Evolutionary conservation across 2,797 vertebrate species (phyloP), one percentile per base, ranked within the genome.

Genomic region (Acanthornis magna): DNA sequence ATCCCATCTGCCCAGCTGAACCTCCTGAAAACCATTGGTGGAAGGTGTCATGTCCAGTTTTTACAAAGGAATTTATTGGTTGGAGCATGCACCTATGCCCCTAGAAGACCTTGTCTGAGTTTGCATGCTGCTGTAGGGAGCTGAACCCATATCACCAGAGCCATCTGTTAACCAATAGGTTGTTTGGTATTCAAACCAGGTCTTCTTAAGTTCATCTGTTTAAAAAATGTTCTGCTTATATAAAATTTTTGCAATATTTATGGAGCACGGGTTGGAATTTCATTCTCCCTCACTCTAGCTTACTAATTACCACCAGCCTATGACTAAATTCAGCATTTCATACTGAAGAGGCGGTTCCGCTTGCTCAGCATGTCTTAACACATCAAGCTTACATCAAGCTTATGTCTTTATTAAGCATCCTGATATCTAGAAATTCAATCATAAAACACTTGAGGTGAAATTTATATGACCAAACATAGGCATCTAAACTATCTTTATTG

Each of bases 211-310:
- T 92, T 89, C 70, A 84, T 88, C 55, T 90, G 16, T 36, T 89
- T 57, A 62, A 78, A 95, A 72, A 93, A 73, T 70, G 47, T 86
- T 86, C 42, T 90, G 62, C 60, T 93, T 93, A 91, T 55, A 72
- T 81, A 78, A 71, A 70, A 3, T 63, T 85, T 93, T 75, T 90
- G 34, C 66, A 94, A 40, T 93, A 94, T 95, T 93, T 93, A 91
- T 81, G 58, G 88, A 90, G 58, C 27, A 60, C 0, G 12, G 30
- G 14, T 38, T 78, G 32, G 47, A 86, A 75, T 91, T 54, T 86
- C 9, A 4, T 89, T 86, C 79, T 81, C 13, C 74, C 12, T 91
- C 58, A 66, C 30, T 88, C 43, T 55, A n/a, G 21, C 58, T 91
- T 75, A 27, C 70, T 92, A 94, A 94, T 94, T 91, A 40, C 21